phyloP scores from a whole-genome alignment of 2,797 vertebrate genomes.

The Tokudaia muenninki region DNA sequence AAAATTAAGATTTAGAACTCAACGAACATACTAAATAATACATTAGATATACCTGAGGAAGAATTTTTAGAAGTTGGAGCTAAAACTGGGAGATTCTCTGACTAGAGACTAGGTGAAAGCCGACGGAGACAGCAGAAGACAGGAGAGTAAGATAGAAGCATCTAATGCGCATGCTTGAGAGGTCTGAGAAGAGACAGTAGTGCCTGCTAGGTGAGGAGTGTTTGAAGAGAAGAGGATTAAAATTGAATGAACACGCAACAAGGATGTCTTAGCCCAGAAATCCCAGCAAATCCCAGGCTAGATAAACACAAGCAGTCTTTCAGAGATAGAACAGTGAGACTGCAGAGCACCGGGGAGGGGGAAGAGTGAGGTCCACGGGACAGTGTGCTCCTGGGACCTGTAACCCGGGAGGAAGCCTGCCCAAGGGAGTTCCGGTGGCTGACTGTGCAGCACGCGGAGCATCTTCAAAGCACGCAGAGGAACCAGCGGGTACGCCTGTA shows the following conservation, averaged over 20 bases:
- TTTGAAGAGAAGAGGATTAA: constrained; percentile 24
- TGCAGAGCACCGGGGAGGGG: constrained; percentile 20
- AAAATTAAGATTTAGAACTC: constrained; percentile 50
- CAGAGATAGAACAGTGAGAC: not conserved
- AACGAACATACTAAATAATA: not conserved
- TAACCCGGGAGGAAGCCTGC: not conserved
- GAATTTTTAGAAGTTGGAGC: constrained; percentile 44
- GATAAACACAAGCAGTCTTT: constrained; percentile 28
- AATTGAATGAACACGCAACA: not conserved
- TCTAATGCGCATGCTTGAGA: not conserved
- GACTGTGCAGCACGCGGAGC: not conserved
- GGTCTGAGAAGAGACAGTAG: not conserved
- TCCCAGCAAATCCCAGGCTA: not conserved
- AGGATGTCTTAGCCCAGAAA: constrained; percentile 3
- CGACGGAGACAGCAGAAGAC: not conserved
- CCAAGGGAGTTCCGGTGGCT: no score
- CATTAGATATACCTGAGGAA: constrained; percentile 33
- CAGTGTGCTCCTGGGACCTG: no score
- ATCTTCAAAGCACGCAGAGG: not conserved
- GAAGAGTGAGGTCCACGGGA: not conserved
- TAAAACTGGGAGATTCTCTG: constrained; percentile 25
- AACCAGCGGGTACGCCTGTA: not conserved
- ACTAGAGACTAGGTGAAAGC: constrained; percentile 8
- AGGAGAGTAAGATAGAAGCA: not conserved
- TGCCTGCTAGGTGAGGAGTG: not conserved